A percentile compares a stretch with the other conserved stretches of the same genome.
Conservation (phyloP, 2,888 invertebrate species). For the Amaurobius ferox region DNA sequence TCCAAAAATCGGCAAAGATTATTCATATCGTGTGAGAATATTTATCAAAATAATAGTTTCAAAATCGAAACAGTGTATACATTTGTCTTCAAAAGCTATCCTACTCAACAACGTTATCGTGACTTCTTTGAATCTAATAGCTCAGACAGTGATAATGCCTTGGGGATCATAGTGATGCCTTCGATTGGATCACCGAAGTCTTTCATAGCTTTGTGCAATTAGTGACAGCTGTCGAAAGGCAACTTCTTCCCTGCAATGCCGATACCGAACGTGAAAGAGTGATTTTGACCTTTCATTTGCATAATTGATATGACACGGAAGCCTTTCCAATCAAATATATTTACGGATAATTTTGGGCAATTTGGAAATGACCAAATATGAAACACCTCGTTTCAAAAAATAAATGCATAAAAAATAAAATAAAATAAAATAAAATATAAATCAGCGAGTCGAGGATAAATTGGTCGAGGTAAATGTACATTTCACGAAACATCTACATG, state of each 20-base stretch:
- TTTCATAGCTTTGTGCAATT: background rate
- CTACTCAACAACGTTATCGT: background rate
- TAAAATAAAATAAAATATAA: too few species aligned
- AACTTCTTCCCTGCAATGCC: background rate
- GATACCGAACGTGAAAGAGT: background rate
- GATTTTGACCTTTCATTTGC: background rate
- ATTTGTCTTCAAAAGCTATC: background rate
- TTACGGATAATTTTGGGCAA: too few species aligned
- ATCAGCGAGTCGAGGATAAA: too few species aligned
- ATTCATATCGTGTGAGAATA: background rate
- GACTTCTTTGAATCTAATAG: background rate
- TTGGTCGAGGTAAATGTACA: too few species aligned
- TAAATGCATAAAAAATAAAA: too few species aligned
- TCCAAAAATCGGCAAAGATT: background rate
- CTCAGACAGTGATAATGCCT: background rate
- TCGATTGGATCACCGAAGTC: background rate
- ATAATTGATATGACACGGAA: background rate
- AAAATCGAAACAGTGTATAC: background rate
- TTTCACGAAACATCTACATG: too few species aligned
- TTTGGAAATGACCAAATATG: too few species aligned
- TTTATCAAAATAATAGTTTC: background rate
- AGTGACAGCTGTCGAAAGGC: background rate
- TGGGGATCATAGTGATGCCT: background rate
- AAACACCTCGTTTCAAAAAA: too few species aligned
- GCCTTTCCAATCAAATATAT: background rate